These are phyloP conservation scores for Bimastos eiseni DNA, from an alignment of 2,888 invertebrate genomes.

Conservation along the genomic window DNA sequence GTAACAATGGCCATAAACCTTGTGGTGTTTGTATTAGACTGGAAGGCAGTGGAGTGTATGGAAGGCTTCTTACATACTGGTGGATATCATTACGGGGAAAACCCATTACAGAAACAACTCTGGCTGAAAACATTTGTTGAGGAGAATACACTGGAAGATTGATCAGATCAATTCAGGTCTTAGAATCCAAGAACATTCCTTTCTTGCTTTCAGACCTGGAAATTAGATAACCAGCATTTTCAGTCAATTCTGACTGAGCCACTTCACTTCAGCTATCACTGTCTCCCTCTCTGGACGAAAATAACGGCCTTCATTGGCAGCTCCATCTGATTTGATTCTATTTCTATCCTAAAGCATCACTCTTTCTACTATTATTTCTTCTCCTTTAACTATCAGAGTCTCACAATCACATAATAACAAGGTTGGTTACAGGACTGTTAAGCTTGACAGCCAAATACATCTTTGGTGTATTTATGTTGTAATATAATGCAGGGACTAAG, in stretches of 20 bases:
- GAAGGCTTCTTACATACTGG: neutral
- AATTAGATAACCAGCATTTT: neutral
- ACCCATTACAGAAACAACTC: neutral
- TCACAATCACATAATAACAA: no score
- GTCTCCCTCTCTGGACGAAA: neutral
- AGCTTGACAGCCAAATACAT: no score
- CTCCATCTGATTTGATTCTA: neutral
- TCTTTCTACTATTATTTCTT: neutral
- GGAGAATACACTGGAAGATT: conserved; percentile 3
- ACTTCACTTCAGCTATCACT: neutral
- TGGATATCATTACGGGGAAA: neutral
- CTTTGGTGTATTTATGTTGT: no score
- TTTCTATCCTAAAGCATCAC: neutral
- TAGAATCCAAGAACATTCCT: neutral
- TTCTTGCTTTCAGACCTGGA: conserved; percentile 2
- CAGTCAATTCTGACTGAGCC: conserved; percentile 5
- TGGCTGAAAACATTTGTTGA: conserved; percentile 7
- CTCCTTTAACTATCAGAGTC: neutral
- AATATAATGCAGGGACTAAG: no score
- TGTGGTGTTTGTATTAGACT: conserved; percentile 16
- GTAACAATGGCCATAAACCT: conserved; percentile 6
- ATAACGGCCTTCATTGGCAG: neutral
- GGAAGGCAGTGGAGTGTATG: neutral
- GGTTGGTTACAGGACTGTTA: no score
- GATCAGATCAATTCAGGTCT: neutral